These are phyloP conservation scores for Stichopus horrens DNA, from an alignment of 53 echinoderm and acorn worm species.

Conservation along the genomic window DNA sequence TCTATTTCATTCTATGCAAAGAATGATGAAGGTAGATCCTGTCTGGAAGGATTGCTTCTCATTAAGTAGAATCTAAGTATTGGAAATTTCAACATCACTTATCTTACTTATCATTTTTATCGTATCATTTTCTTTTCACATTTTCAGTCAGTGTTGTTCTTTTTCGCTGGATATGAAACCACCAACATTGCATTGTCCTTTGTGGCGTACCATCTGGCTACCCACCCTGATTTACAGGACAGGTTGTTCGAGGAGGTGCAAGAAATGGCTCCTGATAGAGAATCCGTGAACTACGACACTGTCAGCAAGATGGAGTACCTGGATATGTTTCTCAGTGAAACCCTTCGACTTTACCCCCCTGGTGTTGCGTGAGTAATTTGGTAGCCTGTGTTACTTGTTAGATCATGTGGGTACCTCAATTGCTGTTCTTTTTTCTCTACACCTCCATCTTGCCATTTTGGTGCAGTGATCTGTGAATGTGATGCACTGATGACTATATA, in stretches of 20 bases:
- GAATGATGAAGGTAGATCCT: too few relatives aligned
- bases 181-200: constrained; percentile 7
- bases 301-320: constrained; percentile 42
- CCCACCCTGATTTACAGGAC: constrained; percentile 22
- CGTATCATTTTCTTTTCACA: neutral
- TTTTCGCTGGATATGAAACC: constrained; percentile 16
- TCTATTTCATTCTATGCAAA: too few relatives aligned
- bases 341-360: constrained; percentile 3
- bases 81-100: too few relatives aligned
- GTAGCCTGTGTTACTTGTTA: too few relatives aligned
- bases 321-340: constrained; percentile 30
- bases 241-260: constrained; percentile 3
- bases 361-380: constrained; percentile 2
- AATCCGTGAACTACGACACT: constrained; percentile 5
- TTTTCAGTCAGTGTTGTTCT: neutral
- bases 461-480: too few relatives aligned
- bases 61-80: too few relatives aligned
- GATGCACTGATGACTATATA: too few relatives aligned
- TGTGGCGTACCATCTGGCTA: constrained; percentile 25
- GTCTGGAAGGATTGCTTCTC: too few relatives aligned
- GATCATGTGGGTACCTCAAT: too few relatives aligned
- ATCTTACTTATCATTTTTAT: too few relatives aligned
- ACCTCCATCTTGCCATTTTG: too few relatives aligned
- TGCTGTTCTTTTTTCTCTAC: too few relatives aligned
- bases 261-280: neutral